Base-by-base conservation (phyloP, 2,797 vertebrate genomes). In the Mastacembelus armatus region DNA sequence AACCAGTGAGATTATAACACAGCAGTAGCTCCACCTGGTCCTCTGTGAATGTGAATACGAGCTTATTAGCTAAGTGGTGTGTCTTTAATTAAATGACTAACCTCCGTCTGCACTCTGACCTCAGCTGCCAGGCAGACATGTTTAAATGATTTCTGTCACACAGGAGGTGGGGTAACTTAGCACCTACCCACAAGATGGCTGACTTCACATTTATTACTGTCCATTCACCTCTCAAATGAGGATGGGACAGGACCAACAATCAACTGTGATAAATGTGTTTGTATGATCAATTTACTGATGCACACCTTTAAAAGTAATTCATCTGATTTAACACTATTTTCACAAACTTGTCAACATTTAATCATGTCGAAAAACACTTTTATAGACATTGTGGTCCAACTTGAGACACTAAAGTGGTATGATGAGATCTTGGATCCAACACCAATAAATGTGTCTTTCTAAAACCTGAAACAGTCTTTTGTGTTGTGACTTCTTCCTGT, bases 21-120 rank as follows among this genome's bases (percentile, higher is more conserved):
- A 44, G 19, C 38, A 54, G 61, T 4, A 40, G 32, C 54, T 42
- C 49, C 33, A 52, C 33, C 42, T 71, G 67, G 14, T 49, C 30
- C 18, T 16, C 22, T 40, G 18, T 51, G 30, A 29, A 36, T 45
- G 66, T 22, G 38, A n/a, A 29, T 14, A 58, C 38, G 24, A 71
- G 62, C 65, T 78, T 64, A 78, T 88, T 85, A 81, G 60, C 57
- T 77, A 69, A 81, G 75, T 84, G 76, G 66, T 72, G 68, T 73
- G 57, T 71, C 72, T 79, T 81, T 80, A 84, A 87, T 78, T 80
- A 80, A 49, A 40, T 57, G 55, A 60, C 43, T 56, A 75, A 87
- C 85, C 82, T 72, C 24, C 22, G 19, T 21, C 18, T 72, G 59
- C 62, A 43, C 74, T 74, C 35, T 88, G 83, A 86, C 83, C 82